Conservation (phyloP, 2,888 invertebrate species). For the Meteorus cinctellus region DNA sequence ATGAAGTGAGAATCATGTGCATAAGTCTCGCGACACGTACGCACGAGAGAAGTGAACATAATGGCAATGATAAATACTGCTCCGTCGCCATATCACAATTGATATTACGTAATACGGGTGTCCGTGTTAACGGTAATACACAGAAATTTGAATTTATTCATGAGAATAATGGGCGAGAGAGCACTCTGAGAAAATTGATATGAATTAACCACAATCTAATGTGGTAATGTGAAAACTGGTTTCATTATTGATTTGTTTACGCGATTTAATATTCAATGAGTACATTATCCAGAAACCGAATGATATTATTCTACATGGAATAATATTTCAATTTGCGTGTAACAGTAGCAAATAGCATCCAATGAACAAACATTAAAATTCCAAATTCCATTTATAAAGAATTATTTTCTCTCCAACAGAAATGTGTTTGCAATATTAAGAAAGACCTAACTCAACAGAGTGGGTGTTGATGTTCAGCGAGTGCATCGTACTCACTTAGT, state of each 20-base stretch:
- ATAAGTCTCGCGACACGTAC: neutral
- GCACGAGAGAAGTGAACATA: constrained; percentile 12
- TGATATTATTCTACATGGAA: neutral
- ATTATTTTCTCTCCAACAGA: neutral
- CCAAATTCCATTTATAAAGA: neutral
- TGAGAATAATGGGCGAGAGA: neutral
- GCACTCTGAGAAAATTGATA: constrained; percentile 5
- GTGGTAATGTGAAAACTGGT: neutral
- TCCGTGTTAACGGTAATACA: constrained; percentile 1
- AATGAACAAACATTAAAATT: neutral
- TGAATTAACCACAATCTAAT: constrained; percentile 15
- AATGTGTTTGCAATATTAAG: neutral
- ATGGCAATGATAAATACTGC: constrained; percentile 1
- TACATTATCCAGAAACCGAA: no score
- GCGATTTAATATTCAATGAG: neutral
- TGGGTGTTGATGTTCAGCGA: neutral
- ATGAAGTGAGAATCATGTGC: neutral
- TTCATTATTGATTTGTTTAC: neutral
- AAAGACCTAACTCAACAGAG: neutral
- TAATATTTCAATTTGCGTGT: neutral
- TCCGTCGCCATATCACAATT: neutral
- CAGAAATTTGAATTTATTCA: constrained; percentile 8
- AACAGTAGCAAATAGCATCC: neutral
- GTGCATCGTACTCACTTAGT: neutral
- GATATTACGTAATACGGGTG: constrained; percentile 7